These are phyloP conservation scores for Lepidurus couesii DNA, from an alignment of 1,140 invertebrate genomes.

Conservation along the genomic window DNA sequence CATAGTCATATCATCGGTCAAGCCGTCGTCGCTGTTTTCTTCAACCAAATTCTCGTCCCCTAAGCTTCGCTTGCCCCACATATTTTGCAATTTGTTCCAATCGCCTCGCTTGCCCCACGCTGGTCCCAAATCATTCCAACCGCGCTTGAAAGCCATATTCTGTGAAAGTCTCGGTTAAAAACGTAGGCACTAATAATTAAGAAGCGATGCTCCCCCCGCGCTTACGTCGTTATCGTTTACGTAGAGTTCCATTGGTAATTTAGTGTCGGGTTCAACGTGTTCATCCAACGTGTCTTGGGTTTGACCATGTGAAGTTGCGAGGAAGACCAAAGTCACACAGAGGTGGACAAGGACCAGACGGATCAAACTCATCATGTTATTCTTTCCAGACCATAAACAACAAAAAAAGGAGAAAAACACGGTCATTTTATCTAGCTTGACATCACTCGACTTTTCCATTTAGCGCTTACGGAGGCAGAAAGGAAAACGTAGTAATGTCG, in stretches of 20 bases:
- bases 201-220: background rate
- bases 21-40: conserved; percentile 18
- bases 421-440: background rate
- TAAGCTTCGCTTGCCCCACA: conserved; percentile 45
- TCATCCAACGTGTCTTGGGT: conserved; percentile 1
- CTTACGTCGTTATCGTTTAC: conserved; percentile 3
- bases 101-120: conserved; percentile 38
- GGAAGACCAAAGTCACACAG: conserved; percentile 5
- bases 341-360: conserved; percentile 6
- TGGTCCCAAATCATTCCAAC: conserved; percentile 38
- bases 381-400: background rate
- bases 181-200: background rate
- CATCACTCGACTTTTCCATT: background rate
- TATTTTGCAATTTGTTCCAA: conserved; percentile 37
- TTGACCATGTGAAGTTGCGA: background rate
- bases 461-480: background rate
- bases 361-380: background rate
- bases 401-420: background rate
- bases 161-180: background rate
- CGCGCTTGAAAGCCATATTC: conserved; percentile 38
- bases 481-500: background rate
- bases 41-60: background rate
- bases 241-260: background rate
- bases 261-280: background rate
- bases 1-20: background rate